Conservation (phyloP, 2,797 vertebrate species). For the Enteromius radiatus region DNA sequence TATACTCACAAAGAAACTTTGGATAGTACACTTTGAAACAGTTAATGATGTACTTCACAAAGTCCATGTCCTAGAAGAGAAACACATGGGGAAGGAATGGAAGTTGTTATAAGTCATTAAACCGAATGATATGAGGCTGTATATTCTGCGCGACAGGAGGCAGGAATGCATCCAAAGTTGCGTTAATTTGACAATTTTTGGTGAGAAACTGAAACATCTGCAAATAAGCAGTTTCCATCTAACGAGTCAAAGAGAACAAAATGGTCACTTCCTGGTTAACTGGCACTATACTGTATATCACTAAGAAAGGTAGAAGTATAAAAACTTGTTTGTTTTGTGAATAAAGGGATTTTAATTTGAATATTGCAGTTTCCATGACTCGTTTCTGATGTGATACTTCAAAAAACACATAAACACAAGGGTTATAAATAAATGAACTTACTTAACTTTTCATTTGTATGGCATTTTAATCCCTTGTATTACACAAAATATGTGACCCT, state of each 20-base stretch:
- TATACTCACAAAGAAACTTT: constrained; percentile 95
- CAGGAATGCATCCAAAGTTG: too few species aligned
- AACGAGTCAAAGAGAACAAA: neutral
- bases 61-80: constrained; percentile 95
- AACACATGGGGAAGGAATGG: neutral
- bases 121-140: too few species aligned
- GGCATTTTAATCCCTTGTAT: neutral
- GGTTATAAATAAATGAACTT: neutral
- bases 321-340: too few species aligned
- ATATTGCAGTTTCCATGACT: too few species aligned
- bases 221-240: neutral
- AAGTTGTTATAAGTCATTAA: neutral
- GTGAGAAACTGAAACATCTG: neutral
- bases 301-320: neutral
- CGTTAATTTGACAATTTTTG: too few species aligned
- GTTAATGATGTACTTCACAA: constrained; percentile 92
- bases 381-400: too few species aligned
- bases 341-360: too few species aligned
- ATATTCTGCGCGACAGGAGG: neutral
- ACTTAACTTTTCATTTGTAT: neutral
- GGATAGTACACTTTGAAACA: constrained; percentile 98
- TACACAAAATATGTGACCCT: neutral
- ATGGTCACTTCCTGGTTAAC: neutral
- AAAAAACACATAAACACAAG: too few species aligned
- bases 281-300: too few species aligned